Conservation (phyloP, 1,140 invertebrate genomes). For the Drosophila persimilis region DNA sequence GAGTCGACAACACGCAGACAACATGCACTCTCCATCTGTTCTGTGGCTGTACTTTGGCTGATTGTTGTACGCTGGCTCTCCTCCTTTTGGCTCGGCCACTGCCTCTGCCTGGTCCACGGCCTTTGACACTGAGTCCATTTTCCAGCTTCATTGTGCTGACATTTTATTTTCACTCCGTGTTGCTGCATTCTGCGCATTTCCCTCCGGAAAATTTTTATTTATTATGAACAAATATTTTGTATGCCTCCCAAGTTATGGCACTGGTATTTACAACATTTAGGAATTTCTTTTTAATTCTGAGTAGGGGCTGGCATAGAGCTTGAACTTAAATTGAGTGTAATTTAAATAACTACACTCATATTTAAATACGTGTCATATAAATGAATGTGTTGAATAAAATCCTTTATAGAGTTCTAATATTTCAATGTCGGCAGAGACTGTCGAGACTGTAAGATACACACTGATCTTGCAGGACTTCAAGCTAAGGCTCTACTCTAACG, state of each 20-base stretch:
- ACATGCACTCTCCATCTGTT: slow-evolving; percentile 33
- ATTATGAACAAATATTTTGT: slow-evolving; percentile 60
- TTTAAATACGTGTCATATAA: too few relatives aligned
- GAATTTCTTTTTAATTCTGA: background rate
- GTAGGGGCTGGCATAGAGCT: background rate
- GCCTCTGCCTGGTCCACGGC: slow-evolving; percentile 9
- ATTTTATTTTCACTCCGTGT: slow-evolving; percentile 68
- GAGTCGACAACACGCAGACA: slow-evolving; percentile 52
- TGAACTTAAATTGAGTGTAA: too few relatives aligned
- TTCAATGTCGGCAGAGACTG: too few relatives aligned
- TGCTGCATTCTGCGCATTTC: slow-evolving; percentile 59
- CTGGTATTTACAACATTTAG: slow-evolving; percentile 50
- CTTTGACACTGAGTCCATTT: slow-evolving; percentile 12
- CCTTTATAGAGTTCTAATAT: too few relatives aligned
- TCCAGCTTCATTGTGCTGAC: slow-evolving; percentile 46
- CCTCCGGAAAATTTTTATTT: slow-evolving; percentile 55
- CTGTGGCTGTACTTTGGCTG: slow-evolving; percentile 52
- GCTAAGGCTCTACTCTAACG: too few relatives aligned
- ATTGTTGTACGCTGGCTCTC: slow-evolving; percentile 41
- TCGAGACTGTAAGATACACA: background rate
- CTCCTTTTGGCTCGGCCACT: slow-evolving; percentile 4
- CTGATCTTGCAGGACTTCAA: too few relatives aligned
- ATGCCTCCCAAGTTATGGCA: slow-evolving; percentile 18
- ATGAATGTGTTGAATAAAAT: too few relatives aligned
- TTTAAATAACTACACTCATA: background rate